These are phyloP conservation scores for Dryas iulia DNA, from an alignment of 1,140 invertebrate genomes.

Conservation along the genomic window DNA sequence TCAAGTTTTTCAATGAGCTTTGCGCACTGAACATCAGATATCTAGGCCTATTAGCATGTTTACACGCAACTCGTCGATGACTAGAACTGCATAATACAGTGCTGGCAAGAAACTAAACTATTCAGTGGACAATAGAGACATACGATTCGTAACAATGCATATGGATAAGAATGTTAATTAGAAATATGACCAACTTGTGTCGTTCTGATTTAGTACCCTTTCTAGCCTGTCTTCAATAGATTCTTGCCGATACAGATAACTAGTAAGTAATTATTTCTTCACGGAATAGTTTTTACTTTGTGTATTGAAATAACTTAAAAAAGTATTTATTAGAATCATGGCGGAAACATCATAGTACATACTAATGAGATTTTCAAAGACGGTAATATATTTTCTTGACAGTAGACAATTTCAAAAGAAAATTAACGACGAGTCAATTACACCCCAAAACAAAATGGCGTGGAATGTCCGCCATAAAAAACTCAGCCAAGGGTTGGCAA, in stretches of 20 bases:
- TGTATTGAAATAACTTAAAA: not conserved
- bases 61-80: conserved; percentile 44
- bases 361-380: conserved; percentile 19
- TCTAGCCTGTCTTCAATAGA: conserved; percentile 50
- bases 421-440: conserved; percentile 71
- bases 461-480: conserved; percentile 69
- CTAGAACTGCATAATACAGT: conserved; percentile 63
- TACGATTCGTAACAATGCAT: conserved; percentile 68
- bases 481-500: conserved; percentile 63
- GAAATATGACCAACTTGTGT: conserved; percentile 63
- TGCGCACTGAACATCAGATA: conserved; percentile 30
- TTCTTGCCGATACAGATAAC: conserved; percentile 32
- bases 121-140: conserved; percentile 65
- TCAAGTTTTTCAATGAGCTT: conserved; percentile 36
- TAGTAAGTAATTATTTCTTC: not conserved
- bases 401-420: conserved; percentile 58
- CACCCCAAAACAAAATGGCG: conserved; percentile 60
- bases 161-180: conserved; percentile 73
- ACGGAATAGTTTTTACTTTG: not conserved
- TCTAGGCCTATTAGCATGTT: conserved; percentile 41
- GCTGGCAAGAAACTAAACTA: conserved; percentile 56
- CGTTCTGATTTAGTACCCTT: conserved; percentile 55
- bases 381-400: conserved; percentile 34
- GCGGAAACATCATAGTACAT: too few species aligned
- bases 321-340: too few species aligned